Conservation (phyloP, 1,140 invertebrate genomes). For the Atta texana region DNA sequence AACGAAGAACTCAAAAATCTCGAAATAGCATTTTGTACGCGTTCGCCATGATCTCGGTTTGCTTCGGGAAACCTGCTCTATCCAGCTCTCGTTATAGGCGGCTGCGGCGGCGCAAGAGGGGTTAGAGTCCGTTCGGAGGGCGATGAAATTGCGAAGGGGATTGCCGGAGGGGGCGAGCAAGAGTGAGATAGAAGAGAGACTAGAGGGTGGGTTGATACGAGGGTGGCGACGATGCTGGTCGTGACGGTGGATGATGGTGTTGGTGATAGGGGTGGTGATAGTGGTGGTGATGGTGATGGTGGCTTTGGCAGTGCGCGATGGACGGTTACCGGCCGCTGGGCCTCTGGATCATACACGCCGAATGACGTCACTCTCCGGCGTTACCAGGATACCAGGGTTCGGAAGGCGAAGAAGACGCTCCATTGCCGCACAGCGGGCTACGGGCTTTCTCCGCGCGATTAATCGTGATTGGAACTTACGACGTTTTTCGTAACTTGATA, state of each 20-base stretch:
- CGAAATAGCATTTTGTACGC: conserved; percentile 6
- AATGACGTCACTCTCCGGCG: conserved; percentile 71
- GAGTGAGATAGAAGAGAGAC: conserved; percentile 63
- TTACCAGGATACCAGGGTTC: conserved; percentile 73
- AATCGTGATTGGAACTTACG: neutral
- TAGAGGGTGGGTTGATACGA: conserved; percentile 70
- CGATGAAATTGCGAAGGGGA: conserved; percentile 75
- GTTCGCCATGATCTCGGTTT: conserved; percentile 34
- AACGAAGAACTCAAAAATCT: neutral
- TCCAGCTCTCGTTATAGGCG: conserved; percentile 67
- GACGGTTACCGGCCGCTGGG: conserved; percentile 66
- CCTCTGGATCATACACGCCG: conserved; percentile 67
- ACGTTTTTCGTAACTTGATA: neutral
- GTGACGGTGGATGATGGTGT: conserved; percentile 65
- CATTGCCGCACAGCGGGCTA: neutral
- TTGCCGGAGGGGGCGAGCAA: conserved; percentile 68
- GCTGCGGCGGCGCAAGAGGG: conserved; percentile 70
- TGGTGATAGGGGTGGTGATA: conserved; percentile 32
- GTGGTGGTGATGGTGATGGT: conserved; percentile 58
- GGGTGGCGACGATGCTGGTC: conserved; percentile 68
- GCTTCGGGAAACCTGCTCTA: conserved; percentile 60
- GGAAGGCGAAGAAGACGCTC: conserved; percentile 62
- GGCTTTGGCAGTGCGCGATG: conserved; percentile 63
- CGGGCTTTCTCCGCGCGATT: conserved; percentile 6
- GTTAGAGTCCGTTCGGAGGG: conserved; percentile 79